Conservation (phyloP, 92 coral and sea anemone species). For the Metridium senile region DNA sequence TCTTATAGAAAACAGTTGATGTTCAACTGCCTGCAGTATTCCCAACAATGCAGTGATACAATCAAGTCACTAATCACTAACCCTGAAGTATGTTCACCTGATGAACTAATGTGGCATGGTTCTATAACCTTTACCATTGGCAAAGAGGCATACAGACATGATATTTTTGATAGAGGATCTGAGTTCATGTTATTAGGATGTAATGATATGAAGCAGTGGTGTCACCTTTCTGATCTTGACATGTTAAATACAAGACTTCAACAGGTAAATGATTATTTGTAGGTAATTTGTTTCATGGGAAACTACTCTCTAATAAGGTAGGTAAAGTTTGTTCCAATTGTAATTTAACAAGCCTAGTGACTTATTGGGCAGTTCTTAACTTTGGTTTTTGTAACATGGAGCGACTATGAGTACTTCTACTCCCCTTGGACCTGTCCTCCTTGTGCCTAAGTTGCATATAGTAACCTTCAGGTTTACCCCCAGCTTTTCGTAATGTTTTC, state of each 20-base stretch:
- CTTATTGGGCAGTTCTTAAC: no score
- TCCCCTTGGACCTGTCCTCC: no score
- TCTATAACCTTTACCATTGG: slow-evolving; percentile 68
- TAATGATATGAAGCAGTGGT: slow-evolving; percentile 70
- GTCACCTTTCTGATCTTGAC: slow-evolving; percentile 51
- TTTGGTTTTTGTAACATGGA: no score
- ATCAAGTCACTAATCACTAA: slow-evolving; percentile 43
- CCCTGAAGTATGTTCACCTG: slow-evolving; percentile 30
- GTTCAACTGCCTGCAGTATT: slow-evolving; percentile 27
- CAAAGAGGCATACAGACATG: slow-evolving; percentile 60
- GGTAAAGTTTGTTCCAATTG: no score
- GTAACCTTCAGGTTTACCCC: no score
- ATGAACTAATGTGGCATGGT: slow-evolving; percentile 77
- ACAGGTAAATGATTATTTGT: slow-evolving; percentile 14
- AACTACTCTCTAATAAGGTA: no score
- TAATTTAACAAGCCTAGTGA: no score
- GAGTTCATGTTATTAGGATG: slow-evolving; percentile 76
- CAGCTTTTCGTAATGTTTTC: no score
- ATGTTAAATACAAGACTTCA: slow-evolving; percentile 15
- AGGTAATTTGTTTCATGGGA: neutral
- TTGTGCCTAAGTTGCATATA: no score
- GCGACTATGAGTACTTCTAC: no score
- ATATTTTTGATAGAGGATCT: slow-evolving; percentile 64
- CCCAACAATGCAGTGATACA: slow-evolving; percentile 37
- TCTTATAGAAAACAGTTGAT: slow-evolving; percentile 22